phyloP scores from a whole-genome alignment of 2,113 vertebrate genomes.

The Protomyctophum bolini region DNA sequence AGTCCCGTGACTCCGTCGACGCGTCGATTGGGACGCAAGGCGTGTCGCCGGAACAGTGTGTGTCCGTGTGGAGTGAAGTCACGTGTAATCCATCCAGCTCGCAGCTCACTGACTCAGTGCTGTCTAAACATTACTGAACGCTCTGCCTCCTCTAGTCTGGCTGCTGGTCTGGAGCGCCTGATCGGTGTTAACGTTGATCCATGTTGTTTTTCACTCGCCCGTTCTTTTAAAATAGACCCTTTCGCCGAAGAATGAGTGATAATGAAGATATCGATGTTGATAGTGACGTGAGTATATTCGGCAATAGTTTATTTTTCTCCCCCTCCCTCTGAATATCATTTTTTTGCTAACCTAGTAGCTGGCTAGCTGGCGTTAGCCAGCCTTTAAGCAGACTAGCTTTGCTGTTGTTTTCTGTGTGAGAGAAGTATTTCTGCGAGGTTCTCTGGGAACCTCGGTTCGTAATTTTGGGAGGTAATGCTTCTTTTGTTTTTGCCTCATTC shows the following conservation, averaged over 20 bases:
- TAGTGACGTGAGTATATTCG: slow-evolving; percentile 90
- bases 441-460: slow-evolving; percentile 21
- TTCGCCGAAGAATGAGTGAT: slow-evolving; percentile 92
- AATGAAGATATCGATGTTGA: slow-evolving; percentile 99
- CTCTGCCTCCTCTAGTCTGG: slow-evolving; percentile 28
- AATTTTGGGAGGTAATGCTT: slow-evolving; percentile 4
- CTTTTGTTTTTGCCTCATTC: neutral
- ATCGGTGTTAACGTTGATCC: slow-evolving; percentile 63
- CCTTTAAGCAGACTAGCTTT: slow-evolving; percentile 46
- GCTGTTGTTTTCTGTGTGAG: slow-evolving; percentile 16
- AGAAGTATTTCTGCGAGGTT: slow-evolving; percentile 11
- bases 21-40: neutral
- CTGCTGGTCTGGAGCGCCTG: slow-evolving; percentile 57
- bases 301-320: slow-evolving; percentile 14
- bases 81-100: slow-evolving; percentile 71
- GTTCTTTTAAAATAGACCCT: slow-evolving; percentile 63
- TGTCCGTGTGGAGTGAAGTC: slow-evolving; percentile 71
- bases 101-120: slow-evolving; percentile 30
- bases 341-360: slow-evolving; percentile 61
- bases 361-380: slow-evolving; percentile 59
- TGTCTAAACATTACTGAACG: slow-evolving; percentile 65
- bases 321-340: slow-evolving; percentile 24
- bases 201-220: slow-evolving; percentile 75
- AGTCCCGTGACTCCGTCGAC: slow-evolving; percentile 39
- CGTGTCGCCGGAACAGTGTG: slow-evolving; percentile 22